phyloP scores from a whole-genome alignment of 2,888 invertebrate genomes.

The Phortica okadai region DNA sequence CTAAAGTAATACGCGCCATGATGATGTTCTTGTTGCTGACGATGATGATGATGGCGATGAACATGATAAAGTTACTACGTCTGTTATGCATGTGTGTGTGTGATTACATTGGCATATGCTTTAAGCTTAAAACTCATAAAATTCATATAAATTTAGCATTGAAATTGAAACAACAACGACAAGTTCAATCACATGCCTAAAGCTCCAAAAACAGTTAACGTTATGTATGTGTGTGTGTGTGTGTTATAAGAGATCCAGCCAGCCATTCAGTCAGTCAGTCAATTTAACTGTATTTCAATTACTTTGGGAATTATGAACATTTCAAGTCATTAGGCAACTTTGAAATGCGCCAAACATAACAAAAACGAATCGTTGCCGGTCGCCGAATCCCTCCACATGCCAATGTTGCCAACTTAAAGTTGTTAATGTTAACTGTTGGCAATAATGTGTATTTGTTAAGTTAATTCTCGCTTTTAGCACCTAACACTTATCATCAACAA shows the following conservation, averaged over 20 bases:
- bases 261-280: constrained; percentile 40
- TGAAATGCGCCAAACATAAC: not conserved
- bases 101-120: no score
- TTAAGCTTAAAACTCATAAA: no score
- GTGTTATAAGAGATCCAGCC: constrained; percentile 36
- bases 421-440: constrained; percentile 64
- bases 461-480: constrained; percentile 60
- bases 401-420: constrained; percentile 57
- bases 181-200: no score
- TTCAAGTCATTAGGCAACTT: constrained; percentile 55
- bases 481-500: constrained; percentile 41
- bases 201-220: not conserved
- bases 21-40: no score
- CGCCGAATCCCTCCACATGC: not conserved
- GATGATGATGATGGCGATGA: no score
- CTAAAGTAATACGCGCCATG: no score
- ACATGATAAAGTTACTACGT: no score
- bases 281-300: constrained; percentile 52
- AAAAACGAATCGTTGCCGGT: not conserved
- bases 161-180: no score
- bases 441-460: constrained; percentile 68
- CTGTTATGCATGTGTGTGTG: no score
- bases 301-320: constrained; percentile 61
- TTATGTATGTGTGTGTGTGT: constrained; percentile 25
- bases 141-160: no score